phyloP scores from a whole-genome alignment of 1,140 invertebrate genomes.

The Drosophila melanica region DNA sequence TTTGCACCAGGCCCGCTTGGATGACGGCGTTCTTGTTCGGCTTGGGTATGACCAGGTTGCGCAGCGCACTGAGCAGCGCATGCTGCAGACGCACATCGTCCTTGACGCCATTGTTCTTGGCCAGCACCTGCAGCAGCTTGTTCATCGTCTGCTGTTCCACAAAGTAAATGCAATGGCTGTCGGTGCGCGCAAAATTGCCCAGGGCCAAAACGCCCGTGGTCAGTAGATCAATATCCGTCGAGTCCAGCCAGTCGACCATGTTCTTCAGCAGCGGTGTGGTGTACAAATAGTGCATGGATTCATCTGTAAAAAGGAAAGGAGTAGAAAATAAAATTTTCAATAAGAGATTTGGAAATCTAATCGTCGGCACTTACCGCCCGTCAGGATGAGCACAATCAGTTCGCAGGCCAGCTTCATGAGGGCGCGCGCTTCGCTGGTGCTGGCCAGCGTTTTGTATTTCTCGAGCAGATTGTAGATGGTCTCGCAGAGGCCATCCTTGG shows the following conservation, averaged over 20 bases:
- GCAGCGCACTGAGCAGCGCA: conserved; percentile 91
- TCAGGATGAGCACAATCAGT: conserved; percentile 92
- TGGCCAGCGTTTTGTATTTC: conserved; percentile 87
- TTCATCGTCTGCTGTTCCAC: conserved; percentile 91
- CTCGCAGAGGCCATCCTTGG: conserved; percentile 90
- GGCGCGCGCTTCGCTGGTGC: conserved; percentile 88
- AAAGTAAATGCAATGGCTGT: conserved; percentile 92
- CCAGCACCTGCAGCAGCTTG: conserved; percentile 87
- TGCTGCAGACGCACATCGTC: conserved; percentile 91
- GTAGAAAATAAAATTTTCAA: too few relatives aligned
- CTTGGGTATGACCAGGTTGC: conserved; percentile 92
- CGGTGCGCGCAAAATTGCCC: conserved; percentile 95
- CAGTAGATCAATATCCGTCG: conserved; percentile 89
- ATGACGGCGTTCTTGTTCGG: conserved; percentile 91
- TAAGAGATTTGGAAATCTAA: too few relatives aligned
- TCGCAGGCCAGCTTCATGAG: conserved; percentile 93
- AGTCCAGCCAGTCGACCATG: conserved; percentile 91
- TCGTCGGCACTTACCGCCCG: conserved; percentile 88
- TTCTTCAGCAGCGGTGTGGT: conserved; percentile 84
- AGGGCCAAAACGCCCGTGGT: conserved; percentile 92
- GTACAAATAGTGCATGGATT: conserved; percentile 93
- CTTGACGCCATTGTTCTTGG: conserved; percentile 85
- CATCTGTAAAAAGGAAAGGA: conserved; percentile 86
- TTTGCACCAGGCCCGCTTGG: conserved; percentile 89
- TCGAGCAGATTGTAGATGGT: conserved; percentile 90